phyloP scores from a whole-genome alignment of 2,797 vertebrate genomes.

The Capromys pilorides region DNA sequence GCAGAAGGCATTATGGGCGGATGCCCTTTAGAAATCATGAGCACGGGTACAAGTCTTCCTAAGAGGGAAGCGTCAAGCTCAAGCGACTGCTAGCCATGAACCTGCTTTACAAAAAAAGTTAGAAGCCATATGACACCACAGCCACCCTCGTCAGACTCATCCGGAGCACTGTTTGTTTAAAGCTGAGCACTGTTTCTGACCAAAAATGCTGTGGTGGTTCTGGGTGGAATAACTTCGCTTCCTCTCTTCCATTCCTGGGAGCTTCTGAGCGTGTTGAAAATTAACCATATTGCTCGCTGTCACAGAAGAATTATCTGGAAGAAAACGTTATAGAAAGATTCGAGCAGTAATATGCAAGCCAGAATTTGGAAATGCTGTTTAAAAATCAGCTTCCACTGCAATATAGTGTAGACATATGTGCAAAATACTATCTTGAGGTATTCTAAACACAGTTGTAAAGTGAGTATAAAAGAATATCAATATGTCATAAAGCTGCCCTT shows the following conservation, averaged over 20 bases:
- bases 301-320: neutral
- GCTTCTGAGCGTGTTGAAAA: neutral
- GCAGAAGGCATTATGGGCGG: neutral
- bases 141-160: neutral
- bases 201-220: neutral
- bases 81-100: neutral
- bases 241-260: neutral
- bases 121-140: neutral
- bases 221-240: neutral
- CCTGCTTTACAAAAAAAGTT: neutral
- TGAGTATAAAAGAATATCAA: neutral
- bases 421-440: conserved; percentile 11
- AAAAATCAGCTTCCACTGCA: neutral
- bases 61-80: neutral
- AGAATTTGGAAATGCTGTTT: conserved; percentile 22
- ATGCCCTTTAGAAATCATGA: neutral
- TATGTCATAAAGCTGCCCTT: conserved; percentile 12
- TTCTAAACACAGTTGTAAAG: neutral
- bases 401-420: neutral
- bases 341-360: neutral
- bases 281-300: neutral
- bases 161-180: neutral
- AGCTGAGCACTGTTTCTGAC: neutral
- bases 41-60: neutral
- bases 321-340: neutral